Conservation (phyloP, 2,113 vertebrate species). For the Rhineura floridana region DNA sequence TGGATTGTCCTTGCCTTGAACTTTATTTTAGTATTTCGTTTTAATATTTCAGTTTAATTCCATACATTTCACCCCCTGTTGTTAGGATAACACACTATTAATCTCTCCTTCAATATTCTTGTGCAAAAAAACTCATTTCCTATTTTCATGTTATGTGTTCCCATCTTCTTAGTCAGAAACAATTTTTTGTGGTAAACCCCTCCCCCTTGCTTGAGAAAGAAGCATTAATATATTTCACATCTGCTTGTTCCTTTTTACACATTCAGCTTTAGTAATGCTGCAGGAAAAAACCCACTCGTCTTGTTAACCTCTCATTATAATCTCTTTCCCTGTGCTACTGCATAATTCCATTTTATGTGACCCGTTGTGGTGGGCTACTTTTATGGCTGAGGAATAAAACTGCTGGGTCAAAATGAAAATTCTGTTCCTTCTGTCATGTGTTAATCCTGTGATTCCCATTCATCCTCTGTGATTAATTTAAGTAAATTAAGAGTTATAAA, state of each 20-base stretch:
- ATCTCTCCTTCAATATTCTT: not conserved
- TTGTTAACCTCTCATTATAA: constrained; percentile 21
- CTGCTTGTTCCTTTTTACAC: constrained; percentile 41
- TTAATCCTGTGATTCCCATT: not conserved
- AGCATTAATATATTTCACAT: constrained; percentile 15
- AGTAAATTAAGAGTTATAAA: not conserved
- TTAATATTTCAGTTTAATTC: constrained; percentile 7
- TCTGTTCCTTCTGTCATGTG: not conserved
- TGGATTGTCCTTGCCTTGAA: fast-evolving
- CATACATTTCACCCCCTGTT: not conserved
- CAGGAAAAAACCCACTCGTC: constrained; percentile 5
- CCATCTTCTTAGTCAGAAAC: constrained; percentile 15
- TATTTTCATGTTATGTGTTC: not conserved
- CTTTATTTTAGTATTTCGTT: not conserved
- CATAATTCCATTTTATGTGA: not conserved
- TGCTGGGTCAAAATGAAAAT: not conserved
- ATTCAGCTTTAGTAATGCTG: constrained; percentile 16
- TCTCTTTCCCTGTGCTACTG: constrained; percentile 38
- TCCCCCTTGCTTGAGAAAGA: not conserved
- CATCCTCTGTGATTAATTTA: not conserved
- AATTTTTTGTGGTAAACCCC: not conserved
- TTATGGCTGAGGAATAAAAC: not conserved
- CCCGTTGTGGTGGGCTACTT: not conserved
- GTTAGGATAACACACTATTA: not conserved
- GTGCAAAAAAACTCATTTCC: too few relatives aligned